These are phyloP conservation scores for Eilema sororculum DNA, from an alignment of 2,888 invertebrate species.

Conservation along the genomic window DNA sequence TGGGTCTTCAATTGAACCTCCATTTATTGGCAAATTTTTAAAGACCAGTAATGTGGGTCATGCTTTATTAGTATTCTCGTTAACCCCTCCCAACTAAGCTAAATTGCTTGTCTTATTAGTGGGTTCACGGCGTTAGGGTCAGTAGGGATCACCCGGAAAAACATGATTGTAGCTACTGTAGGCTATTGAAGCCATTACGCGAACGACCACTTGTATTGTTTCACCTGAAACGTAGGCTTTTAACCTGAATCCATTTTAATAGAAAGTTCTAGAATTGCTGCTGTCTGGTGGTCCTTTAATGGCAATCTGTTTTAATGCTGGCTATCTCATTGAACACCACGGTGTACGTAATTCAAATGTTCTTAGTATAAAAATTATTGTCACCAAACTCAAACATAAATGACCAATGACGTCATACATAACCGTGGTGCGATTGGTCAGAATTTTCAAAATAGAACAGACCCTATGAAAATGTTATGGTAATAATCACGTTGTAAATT, in stretches of 20 bases:
- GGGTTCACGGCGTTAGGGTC: neutral
- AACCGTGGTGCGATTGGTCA: no score
- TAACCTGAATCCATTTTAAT: constrained; percentile 36
- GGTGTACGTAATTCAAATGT: no score
- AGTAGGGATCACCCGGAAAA: constrained; percentile 5
- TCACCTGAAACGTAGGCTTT: constrained; percentile 27
- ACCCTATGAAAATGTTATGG: no score
- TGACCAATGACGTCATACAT: no score
- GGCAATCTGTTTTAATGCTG: constrained; percentile 20
- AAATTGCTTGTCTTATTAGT: neutral
- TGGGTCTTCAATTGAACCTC: neutral
- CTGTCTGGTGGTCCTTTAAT: neutral
- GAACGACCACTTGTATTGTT: neutral
- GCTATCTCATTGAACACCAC: neutral
- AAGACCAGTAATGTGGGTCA: neutral
- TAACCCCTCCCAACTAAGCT: neutral
- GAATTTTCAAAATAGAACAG: no score
- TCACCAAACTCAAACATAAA: no score
- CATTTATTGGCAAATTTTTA: neutral
- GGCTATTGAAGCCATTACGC: neutral
- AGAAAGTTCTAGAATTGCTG: constrained; percentile 5
- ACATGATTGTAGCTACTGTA: constrained; percentile 2
- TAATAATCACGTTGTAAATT: no score
- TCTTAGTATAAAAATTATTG: no score
- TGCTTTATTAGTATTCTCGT: neutral